Evolutionary conservation across 2,113 vertebrate species (phyloP).

Genomic region (Misgurnus mizolepis): DNA sequence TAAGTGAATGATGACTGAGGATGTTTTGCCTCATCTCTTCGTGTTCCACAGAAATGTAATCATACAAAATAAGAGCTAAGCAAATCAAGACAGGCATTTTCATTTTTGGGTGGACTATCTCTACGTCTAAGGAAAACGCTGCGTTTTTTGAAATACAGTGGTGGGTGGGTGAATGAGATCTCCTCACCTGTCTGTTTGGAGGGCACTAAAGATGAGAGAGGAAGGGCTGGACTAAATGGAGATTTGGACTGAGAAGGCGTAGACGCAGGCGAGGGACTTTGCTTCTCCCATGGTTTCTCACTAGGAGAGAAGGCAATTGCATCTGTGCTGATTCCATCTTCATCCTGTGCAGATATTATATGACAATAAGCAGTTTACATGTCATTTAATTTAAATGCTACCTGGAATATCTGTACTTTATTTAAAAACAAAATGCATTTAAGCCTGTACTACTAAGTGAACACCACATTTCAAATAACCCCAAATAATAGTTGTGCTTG

Average conservation of each 20-base stretch:
- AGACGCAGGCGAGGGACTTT: neutral
- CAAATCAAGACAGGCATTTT: neutral
- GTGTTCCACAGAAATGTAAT: conserved; percentile 47
- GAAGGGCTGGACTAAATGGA: conserved; percentile 8
- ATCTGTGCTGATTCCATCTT: conserved; percentile 27
- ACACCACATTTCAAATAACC: neutral
- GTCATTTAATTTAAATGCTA: too few species aligned
- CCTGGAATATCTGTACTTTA: too few species aligned
- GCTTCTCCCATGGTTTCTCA: conserved; percentile 43
- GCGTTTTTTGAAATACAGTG: neutral
- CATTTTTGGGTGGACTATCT: neutral
- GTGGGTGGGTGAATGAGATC: neutral
- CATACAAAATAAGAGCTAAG: neutral
- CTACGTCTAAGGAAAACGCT: neutral
- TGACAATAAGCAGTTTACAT: neutral
- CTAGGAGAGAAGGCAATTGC: conserved; percentile 23
- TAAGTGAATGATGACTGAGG: too few species aligned
- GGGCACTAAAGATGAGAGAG: conserved; percentile 31
- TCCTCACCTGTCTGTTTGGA: conserved; percentile 45
- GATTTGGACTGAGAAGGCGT: conserved; percentile 33
- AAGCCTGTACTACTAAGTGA: neutral
- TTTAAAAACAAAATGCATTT: neutral
- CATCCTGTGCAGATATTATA: conserved; percentile 38
- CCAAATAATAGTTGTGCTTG: neutral
- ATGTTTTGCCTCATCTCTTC: conserved; percentile 4